Base-by-base conservation (phyloP, 2,797 vertebrate species). In the Luscinia luscinia region DNA sequence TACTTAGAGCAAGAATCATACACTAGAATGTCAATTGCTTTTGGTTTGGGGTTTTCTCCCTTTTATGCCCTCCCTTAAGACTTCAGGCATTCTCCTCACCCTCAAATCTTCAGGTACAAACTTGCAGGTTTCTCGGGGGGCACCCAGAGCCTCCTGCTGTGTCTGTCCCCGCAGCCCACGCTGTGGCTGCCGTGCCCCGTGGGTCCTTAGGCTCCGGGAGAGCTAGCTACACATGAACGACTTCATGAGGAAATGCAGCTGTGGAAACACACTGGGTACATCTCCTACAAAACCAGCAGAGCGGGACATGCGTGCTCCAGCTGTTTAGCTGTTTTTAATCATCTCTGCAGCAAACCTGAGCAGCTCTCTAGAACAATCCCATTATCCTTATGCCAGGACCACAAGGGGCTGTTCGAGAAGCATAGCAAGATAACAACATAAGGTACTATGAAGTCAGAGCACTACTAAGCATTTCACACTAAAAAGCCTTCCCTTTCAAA, bases 291-390 rank as follows among this genome's bases (percentile, higher is more conserved):
- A 79, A 40, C 12, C 41, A 58, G 6, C n/a, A 55, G 49, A 40
- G 2, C 4, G 0, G 18, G 26, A 69, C 26, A 1, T 0, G 0
- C 24, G 0, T 3, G 23, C 48, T 51, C 22, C 79, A 62, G 32
- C 55, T 52, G 9, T 38, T 78, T 4, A 58, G 40, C 49, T 82
- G 38, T 0, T 61, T 81, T 58, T 54, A 38, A 5, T 72, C 51
- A 6, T 59, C 36, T 66, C 52, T 4, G 1, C 48, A 76, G 49
- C 73, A 61, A 74, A 74, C 48, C 26, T 5, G 8, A 67, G 73
- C 40, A 68, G 32, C 18, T 78, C 32, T 15, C 34, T 27, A 38
- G 21, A 54, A 38, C 48, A 64, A 78, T 38, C 58, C 58, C 3
- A 1, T 84, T 79, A 62, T 11, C 34, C 32, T 58, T 49, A 57